phyloP scores from a whole-genome alignment of 2,888 invertebrate genomes.

The Neoascia interrupta region DNA sequence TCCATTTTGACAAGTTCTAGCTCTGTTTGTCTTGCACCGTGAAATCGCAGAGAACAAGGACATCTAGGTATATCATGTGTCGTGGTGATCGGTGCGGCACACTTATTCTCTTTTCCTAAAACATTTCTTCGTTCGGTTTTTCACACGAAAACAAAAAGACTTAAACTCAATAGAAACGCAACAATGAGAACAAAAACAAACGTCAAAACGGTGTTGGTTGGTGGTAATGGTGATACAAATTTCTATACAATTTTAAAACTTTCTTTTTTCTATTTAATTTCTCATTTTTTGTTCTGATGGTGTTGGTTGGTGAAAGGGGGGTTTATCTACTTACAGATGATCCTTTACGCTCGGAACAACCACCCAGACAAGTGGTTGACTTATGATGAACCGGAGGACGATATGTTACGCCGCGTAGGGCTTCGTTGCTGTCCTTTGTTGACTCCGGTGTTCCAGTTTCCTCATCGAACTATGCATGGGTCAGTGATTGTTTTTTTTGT shows the following conservation, averaged over 20 bases:
- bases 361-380: constrained; percentile 85
- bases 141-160: constrained; percentile 29
- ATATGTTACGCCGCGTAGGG: constrained; percentile 83
- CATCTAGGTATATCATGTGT: constrained; percentile 33
- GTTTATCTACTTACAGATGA: constrained; percentile 85
- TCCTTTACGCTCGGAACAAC: constrained; percentile 87
- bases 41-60: constrained; percentile 31
- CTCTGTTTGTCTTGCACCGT: background rate
- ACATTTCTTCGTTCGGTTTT: constrained; percentile 37
- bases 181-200: constrained; percentile 26
- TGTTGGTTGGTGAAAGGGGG: constrained; percentile 40
- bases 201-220: constrained; percentile 6
- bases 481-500: constrained; percentile 45
- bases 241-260: background rate
- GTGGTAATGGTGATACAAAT: constrained; percentile 39
- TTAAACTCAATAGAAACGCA: constrained; percentile 26
- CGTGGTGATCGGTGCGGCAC: constrained; percentile 16
- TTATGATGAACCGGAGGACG: constrained; percentile 81
- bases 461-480: constrained; percentile 78
- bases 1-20: background rate
- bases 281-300: constrained; percentile 37
- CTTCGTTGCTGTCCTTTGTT: constrained; percentile 81
- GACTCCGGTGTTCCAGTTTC: constrained; percentile 81
- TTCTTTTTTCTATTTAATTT: background rate
- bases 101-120: constrained; percentile 18